These are phyloP conservation scores for Calidris pygmaea DNA, from an alignment of 2,113 vertebrate genomes.

Conservation along the genomic window DNA sequence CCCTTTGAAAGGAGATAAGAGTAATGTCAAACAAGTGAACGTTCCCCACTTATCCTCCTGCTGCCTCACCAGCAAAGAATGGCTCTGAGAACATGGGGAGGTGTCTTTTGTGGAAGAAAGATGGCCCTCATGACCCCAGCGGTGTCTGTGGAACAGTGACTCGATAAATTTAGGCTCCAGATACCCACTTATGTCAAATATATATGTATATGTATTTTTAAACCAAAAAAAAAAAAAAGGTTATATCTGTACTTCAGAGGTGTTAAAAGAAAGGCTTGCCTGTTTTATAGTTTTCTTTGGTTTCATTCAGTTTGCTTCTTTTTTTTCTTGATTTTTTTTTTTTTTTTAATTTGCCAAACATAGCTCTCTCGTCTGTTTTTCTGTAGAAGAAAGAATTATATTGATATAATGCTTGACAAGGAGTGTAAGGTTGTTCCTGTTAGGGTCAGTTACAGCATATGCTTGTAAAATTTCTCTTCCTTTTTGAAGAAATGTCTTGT, in stretches of 20 bases:
- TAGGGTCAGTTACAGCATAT: not conserved
- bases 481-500: not conserved
- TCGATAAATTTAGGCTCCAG: conserved; percentile 16
- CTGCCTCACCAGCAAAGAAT: not conserved
- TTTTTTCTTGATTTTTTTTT: no score
- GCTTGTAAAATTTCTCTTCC: not conserved
- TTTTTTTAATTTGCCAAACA: not conserved
- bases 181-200: not conserved
- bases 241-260: not conserved
- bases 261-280: not conserved
- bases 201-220: not conserved
- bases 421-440: not conserved
- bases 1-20: conserved; percentile 1
- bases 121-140: not conserved
- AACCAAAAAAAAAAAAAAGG: not conserved
- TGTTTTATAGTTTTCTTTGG: not conserved
- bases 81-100: not conserved
- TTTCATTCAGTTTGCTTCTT: not conserved
- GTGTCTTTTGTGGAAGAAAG: conserved; percentile 9
- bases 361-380: not conserved
- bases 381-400: not conserved
- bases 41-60: not conserved
- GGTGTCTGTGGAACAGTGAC: not conserved
- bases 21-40: not conserved
- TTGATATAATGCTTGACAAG: not conserved